Evolutionary conservation across 1,140 invertebrate species (phyloP).

Genomic region (Brachionus rotundiformis): DNA sequence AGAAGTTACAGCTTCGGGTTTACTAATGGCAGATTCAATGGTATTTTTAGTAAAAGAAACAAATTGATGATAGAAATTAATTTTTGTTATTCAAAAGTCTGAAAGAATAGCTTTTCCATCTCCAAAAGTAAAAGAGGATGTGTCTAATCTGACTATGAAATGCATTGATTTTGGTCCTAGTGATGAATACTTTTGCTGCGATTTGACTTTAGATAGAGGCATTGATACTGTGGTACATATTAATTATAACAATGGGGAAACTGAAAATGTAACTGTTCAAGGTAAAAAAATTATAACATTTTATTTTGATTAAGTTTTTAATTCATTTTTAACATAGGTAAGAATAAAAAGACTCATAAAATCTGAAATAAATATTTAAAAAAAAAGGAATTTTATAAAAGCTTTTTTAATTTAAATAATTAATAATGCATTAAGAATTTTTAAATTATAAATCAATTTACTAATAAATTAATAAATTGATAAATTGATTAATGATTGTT

Average conservation of each 20-base stretch:
- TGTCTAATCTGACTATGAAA: background rate
- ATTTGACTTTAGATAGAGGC: background rate
- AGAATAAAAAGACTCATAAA: too few relatives aligned
- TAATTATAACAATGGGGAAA: background rate
- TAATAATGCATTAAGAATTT: too few relatives aligned
- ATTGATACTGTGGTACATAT: background rate
- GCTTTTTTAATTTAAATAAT: too few relatives aligned
- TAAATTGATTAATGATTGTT: too few relatives aligned
- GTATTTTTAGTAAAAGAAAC: background rate
- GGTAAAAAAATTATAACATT: background rate
- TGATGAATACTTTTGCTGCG: background rate
- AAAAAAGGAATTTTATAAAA: too few relatives aligned
- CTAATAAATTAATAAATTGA: too few relatives aligned
- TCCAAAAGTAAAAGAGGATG: background rate
- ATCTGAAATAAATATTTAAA: too few relatives aligned
- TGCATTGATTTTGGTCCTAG: background rate
- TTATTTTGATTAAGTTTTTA: background rate
- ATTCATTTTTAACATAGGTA: too few relatives aligned
- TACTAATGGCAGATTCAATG: background rate
- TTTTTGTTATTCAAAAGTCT: conserved; percentile 25
- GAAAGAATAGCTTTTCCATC: background rate
- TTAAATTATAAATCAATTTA: too few relatives aligned
- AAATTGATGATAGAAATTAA: background rate
- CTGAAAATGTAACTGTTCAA: background rate
- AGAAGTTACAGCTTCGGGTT: background rate